These are phyloP conservation scores for Melolontha melolontha DNA, from an alignment of 2,888 invertebrate species.

Conservation along the genomic window DNA sequence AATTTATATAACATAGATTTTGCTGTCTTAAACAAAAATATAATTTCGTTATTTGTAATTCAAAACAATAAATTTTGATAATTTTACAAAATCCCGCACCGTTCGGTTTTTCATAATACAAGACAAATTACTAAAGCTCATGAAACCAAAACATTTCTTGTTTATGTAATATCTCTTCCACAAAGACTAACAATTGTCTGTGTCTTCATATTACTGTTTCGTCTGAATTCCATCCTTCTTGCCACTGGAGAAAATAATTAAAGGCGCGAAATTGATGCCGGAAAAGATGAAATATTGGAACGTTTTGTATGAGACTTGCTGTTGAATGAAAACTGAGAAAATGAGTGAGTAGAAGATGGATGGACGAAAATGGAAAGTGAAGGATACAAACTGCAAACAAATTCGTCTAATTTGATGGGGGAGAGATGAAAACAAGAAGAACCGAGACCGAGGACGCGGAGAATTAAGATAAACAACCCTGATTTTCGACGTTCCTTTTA, in stretches of 20 bases:
- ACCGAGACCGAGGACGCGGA: slow-evolving; percentile 2
- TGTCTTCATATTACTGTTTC: no score
- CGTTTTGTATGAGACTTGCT: slow-evolving; percentile 3
- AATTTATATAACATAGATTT: no score
- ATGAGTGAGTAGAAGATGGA: slow-evolving; percentile 21
- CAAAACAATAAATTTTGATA: no score
- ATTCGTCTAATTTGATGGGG: slow-evolving; percentile 29
- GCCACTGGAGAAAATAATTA: slow-evolving; percentile 6
- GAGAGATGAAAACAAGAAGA: slow-evolving; percentile 1
- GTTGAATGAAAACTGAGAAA: slow-evolving; percentile 27
- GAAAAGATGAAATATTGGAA: slow-evolving; percentile 18
- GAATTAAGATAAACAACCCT: slow-evolving; percentile 25
- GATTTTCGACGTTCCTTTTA: slow-evolving; percentile 13
- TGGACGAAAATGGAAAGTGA: slow-evolving; percentile 28
- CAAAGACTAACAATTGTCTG: no score
- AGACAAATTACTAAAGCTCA: no score
- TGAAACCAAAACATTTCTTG: no score
- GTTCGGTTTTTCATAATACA: no score
- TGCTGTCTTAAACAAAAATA: no score
- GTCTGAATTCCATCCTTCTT: not conserved
- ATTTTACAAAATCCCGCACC: no score
- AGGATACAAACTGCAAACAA: slow-evolving; percentile 35
- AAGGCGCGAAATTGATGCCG: slow-evolving; percentile 9
- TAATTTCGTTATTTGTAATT: no score
- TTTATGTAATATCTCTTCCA: no score